phyloP scores from a whole-genome alignment of 2,888 invertebrate species.

The Tenodera sinensis region DNA sequence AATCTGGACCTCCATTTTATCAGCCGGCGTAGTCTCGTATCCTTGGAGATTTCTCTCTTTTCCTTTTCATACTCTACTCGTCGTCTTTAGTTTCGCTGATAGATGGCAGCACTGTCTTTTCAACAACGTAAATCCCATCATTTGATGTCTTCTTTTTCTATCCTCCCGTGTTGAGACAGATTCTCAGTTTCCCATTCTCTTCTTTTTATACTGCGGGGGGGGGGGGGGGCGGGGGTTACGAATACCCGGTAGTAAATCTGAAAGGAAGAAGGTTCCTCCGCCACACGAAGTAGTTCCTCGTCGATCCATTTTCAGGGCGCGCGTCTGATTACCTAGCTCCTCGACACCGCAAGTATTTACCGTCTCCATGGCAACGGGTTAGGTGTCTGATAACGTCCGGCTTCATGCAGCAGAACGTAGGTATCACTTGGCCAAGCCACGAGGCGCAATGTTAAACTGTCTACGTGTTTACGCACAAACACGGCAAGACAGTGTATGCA shows the following conservation, averaged over 20 bases:
- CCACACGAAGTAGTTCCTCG: not conserved
- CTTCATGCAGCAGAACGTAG: too few species aligned
- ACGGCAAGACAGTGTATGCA: too few species aligned
- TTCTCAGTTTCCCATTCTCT: not conserved
- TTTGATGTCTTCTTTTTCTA: conserved; percentile 15
- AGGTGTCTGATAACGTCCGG: too few species aligned
- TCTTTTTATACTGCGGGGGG: not conserved
- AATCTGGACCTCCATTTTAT: conserved; percentile 31
- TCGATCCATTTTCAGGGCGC: not conserved
- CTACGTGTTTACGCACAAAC: too few species aligned
- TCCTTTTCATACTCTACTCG: not conserved
- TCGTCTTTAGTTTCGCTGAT: not conserved
- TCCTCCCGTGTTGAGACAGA: not conserved
- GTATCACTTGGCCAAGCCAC: too few species aligned
- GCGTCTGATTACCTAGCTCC: too few species aligned
- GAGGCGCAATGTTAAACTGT: too few species aligned
- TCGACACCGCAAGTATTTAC: too few species aligned
- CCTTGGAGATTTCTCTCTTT: not conserved
- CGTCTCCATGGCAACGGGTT: too few species aligned
- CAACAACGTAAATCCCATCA: conserved; percentile 21
- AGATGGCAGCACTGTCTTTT: conserved; percentile 1
- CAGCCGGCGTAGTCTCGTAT: conserved; percentile 5
- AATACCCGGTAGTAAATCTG: not conserved
- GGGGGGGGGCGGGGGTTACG: too few species aligned
- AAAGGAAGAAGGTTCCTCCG: not conserved